Conservation (phyloP, 2,113 vertebrate genomes). For the Proterorhinus semilunaris region DNA sequence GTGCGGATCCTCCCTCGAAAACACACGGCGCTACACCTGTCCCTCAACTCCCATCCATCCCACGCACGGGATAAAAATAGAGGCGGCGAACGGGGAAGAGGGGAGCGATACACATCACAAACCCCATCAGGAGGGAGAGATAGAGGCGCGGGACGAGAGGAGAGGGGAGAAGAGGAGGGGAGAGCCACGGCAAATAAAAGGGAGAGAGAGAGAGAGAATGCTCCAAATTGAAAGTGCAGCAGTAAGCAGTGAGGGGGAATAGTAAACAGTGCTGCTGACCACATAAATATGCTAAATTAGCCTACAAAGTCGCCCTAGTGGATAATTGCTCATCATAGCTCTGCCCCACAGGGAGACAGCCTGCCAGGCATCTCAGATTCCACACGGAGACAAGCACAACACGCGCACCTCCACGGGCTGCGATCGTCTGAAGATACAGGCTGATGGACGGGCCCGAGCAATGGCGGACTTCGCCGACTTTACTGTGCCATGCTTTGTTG, state of each 20-base stretch:
- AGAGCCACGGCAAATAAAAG: conserved; percentile 26
- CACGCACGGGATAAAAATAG: conserved; percentile 74
- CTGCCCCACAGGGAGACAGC: conserved; percentile 60
- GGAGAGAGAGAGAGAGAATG: conserved; percentile 34
- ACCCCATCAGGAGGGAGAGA: conserved; percentile 67
- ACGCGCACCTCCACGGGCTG: conserved; percentile 4
- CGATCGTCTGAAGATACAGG: conserved; percentile 3
- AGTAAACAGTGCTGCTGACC: conserved; percentile 73
- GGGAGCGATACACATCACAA: conserved; percentile 69
- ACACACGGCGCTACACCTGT: conserved; percentile 65
- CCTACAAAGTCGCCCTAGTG: conserved; percentile 72
- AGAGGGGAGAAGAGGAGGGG: conserved; percentile 18
- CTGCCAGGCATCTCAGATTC: conserved; percentile 70
- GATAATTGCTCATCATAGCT: conserved; percentile 77
- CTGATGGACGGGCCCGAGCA: neutral
- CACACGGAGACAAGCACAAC: conserved; percentile 59
- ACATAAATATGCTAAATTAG: conserved; percentile 75
- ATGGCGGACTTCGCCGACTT: too few species aligned
- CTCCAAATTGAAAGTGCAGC: conserved; percentile 72
- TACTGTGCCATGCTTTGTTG: too few species aligned
- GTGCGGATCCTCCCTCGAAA: conserved; percentile 16
- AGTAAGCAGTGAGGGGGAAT: conserved; percentile 73
- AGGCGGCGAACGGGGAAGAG: conserved; percentile 51
- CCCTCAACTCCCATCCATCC: conserved; percentile 63
- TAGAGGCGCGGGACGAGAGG: conserved; percentile 40